Base-by-base conservation (phyloP, 2,888 invertebrate species). In the Tridacna gigas region DNA sequence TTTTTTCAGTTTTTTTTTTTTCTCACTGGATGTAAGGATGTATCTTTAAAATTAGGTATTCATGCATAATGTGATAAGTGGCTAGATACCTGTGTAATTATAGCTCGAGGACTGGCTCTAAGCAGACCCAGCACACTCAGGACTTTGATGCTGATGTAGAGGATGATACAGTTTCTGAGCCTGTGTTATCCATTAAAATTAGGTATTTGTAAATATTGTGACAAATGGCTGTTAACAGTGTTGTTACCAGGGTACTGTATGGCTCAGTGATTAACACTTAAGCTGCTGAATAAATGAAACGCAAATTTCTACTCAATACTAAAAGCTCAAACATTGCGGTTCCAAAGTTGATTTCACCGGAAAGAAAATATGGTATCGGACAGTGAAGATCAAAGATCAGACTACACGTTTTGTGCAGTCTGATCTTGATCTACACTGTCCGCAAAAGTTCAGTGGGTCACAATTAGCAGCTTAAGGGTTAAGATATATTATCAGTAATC, bases 151-250 rank as follows among this genome's bases (percentile, higher is more conserved):
- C 75, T 65, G 65, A 65, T 22, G 25, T 45, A 51, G 71, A 73
- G 25, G 63, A 71, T 20, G 78, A 71, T 20, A 61, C 28, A 9
- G 45, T 63, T 0, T 73, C 71, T 63, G 73, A 78, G 22, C 60
- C 26, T 15, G 25, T 78, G 12, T 73, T 78, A 73, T 61, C 78
- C 18, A 73, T 78, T n/a, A 78, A 78, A 78, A 73, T 73, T 73
- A 78, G 78, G 78, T 78, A 78, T 37, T 20, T 48, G 18, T 56
- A 20, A 20, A 56, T 56, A 56, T 56, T 56, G 56, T 56, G 56
- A 20, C 56, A 37, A 37, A 37, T 37, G 37, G 37, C 37, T 37
- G 3, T 37, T 2, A 4, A 37, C 7, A 4, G 37, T 37, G 37
- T 4, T 7, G 7, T 37, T 7, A 37, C 37, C 7, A 37, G 7